Percentiles rank a stretch among this genome's conserved stretches.
These are phyloP conservation scores for Echinarachnius parma DNA, from an alignment of 53 echinoderm and acorn worm genomes.

Conservation along the genomic window DNA sequence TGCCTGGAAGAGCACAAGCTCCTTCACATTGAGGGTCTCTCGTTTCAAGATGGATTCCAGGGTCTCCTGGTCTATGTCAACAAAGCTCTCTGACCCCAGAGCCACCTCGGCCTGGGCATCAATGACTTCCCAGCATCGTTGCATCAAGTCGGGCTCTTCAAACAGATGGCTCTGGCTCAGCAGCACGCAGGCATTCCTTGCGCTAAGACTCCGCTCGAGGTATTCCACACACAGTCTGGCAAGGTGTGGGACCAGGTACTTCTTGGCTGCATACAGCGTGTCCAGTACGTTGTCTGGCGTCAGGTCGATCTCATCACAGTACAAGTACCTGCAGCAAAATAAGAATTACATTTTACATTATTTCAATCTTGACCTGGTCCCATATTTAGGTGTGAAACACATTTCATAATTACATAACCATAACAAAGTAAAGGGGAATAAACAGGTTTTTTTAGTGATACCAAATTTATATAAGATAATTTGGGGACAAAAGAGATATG, in stretches of 20 bases:
- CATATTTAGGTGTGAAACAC: no score
- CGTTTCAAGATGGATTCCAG: conserved; percentile 77
- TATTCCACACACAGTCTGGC: conserved; percentile 88
- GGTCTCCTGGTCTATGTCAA: conserved; percentile 85
- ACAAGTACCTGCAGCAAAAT: conserved; percentile 74
- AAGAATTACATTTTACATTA: no score
- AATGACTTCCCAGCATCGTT: conserved; percentile 97
- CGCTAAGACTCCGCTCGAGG: conserved; percentile 85
- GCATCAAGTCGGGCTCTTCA: conserved; percentile 93
- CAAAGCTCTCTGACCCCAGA: conserved; percentile 87
- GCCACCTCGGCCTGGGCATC: conserved; percentile 97
- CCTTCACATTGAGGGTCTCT: conserved; percentile 95
- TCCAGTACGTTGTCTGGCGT: conserved; percentile 89
- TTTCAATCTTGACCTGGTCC: no score
- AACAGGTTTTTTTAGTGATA: no score
- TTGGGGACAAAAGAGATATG: no score
- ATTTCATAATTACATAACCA: background rate
- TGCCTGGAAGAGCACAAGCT: conserved; percentile 90
- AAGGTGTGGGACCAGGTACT: conserved; percentile 94
- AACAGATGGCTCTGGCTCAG: conserved; percentile 92
- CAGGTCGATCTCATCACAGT: conserved; percentile 95
- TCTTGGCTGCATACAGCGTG: conserved; percentile 97
- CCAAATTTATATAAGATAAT: no score
- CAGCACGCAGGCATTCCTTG: conserved; percentile 83
- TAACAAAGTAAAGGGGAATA: no score